Percentiles rank a stretch among this genome's conserved stretches.
These are phyloP conservation scores for Homarus gammarus DNA, from an alignment of 2,888 invertebrate species.

Conservation along the genomic window DNA sequence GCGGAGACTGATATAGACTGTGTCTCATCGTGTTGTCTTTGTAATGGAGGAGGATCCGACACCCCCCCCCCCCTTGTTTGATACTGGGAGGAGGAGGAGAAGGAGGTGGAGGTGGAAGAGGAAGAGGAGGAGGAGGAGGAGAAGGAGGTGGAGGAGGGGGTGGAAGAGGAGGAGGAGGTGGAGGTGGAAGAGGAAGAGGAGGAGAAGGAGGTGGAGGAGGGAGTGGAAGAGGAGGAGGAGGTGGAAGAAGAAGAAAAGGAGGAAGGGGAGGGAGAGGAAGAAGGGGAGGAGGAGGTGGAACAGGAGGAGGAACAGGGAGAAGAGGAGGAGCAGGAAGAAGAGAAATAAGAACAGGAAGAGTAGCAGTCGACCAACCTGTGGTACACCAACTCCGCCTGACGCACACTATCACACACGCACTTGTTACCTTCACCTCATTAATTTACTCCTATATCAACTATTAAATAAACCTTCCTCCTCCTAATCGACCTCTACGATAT, in stretches of 20 bases:
- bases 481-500: too few relatives aligned
- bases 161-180: neutral
- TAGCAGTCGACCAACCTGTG: too few relatives aligned
- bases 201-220: neutral
- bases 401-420: too few relatives aligned
- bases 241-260: neutral
- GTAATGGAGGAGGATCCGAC: neutral
- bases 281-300: neutral
- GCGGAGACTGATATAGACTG: slow-evolving; percentile 35
- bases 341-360: too few relatives aligned
- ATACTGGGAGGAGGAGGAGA: neutral
- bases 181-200: slow-evolving; percentile 4
- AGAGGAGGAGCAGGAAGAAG: too few relatives aligned
- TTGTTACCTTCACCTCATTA: too few relatives aligned
- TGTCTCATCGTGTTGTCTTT: slow-evolving; percentile 25
- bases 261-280: slow-evolving; percentile 6
- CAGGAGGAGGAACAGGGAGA: slow-evolving; percentile 7
- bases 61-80: neutral
- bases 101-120: slow-evolving; percentile 1
- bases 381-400: too few relatives aligned
- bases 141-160: slow-evolving; percentile 4
- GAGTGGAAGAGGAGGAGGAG: slow-evolving; percentile 1
- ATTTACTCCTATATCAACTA: too few relatives aligned
- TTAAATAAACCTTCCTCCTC: too few relatives aligned
- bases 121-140: neutral